phyloP scores from a whole-genome alignment of 2,113 vertebrate genomes.

The Centropristis striata region DNA sequence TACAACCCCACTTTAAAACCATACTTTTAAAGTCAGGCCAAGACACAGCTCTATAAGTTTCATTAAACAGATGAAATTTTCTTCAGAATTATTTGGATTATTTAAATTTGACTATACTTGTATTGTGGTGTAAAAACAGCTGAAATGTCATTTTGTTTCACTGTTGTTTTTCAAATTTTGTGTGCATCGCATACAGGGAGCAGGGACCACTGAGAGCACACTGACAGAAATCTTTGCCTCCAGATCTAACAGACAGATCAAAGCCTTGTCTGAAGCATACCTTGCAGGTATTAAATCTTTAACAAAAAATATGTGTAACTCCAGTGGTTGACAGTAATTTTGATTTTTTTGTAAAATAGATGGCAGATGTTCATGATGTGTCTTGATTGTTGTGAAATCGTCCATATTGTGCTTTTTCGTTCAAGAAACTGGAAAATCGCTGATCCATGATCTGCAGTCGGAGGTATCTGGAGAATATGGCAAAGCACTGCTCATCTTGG shows the following conservation, averaged over 20 bases:
- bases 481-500: constrained; percentile 88
- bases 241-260: constrained; percentile 88
- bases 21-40: too few species aligned
- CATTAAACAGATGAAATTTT: too few species aligned
- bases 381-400: background rate
- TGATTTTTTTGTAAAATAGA: background rate
- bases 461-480: constrained; percentile 90
- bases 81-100: background rate
- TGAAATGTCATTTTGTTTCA: background rate
- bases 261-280: constrained; percentile 87
- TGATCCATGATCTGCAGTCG: constrained; percentile 86
- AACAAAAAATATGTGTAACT: background rate
- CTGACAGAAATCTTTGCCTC: constrained; percentile 92
- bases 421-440: constrained; percentile 84
- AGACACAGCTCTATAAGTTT: too few species aligned
- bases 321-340: background rate
- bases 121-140: background rate
- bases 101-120: background rate
- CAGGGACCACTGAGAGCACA: constrained; percentile 86
- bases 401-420: constrained; percentile 16
- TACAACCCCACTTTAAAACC: background rate
- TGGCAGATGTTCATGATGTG: background rate
- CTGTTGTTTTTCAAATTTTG: too few species aligned
- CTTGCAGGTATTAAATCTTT: constrained; percentile 81
- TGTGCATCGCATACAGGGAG: constrained; percentile 80